phyloP scores from a whole-genome alignment of 2,113 vertebrate species.

The Corythaixoides concolor region DNA sequence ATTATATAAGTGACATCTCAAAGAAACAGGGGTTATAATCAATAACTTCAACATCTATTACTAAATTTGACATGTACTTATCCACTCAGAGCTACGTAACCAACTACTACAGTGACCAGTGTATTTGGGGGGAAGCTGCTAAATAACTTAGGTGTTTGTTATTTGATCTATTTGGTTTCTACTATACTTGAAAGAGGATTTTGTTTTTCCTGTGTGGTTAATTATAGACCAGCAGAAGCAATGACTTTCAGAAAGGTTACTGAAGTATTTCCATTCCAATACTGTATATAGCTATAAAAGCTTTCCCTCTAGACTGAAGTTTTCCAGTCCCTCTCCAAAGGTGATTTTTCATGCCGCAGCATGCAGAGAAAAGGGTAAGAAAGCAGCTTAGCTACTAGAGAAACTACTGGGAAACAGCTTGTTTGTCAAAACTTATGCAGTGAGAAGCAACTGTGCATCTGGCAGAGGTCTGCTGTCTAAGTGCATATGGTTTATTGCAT shows the following conservation, averaged over 20 bases:
- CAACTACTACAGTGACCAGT: neutral
- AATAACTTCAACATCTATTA: neutral
- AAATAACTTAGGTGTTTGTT: neutral
- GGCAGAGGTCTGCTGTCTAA: neutral
- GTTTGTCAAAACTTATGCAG: neutral
- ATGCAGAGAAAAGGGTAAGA: neutral
- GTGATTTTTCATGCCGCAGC: neutral
- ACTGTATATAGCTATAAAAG: conserved; percentile 19
- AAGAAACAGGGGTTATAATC: neutral
- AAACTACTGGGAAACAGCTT: neutral
- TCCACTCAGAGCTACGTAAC: neutral
- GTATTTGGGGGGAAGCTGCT: neutral
- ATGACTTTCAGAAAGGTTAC: conserved; percentile 65
- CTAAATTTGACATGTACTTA: neutral
- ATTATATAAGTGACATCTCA: conserved; percentile 35
- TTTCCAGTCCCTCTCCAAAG: conserved; percentile 3
- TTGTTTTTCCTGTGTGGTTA: conserved; percentile 56
- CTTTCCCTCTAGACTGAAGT: neutral
- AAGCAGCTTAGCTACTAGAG: neutral
- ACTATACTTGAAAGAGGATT: conserved; percentile 15
- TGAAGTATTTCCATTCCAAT: conserved; percentile 47
- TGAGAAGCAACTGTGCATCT: neutral
- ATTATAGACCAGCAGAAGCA: conserved; percentile 49
- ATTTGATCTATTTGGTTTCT: conserved; percentile 43
- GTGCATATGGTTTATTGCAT: neutral